phyloP scores from a whole-genome alignment of 2,888 invertebrate genomes.

The Rhagonycha fulva region DNA sequence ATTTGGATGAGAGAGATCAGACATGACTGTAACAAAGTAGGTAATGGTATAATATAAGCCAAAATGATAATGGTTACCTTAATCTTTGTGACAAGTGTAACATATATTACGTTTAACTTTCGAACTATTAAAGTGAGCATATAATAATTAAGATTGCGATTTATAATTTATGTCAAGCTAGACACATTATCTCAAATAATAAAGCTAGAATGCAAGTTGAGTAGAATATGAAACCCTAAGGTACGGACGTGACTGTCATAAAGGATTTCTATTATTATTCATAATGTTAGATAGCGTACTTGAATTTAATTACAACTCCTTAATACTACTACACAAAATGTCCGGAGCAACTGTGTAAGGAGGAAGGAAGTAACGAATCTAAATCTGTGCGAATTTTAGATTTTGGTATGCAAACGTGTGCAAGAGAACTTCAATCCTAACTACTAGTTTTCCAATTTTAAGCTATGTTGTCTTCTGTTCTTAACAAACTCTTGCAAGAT shows the following conservation, averaged over 20 bases:
- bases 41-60: neutral
- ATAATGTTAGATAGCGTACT: slow-evolving; percentile 44
- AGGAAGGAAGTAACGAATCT: slow-evolving; percentile 25
- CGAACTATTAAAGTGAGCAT: neutral
- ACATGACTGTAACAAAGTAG: neutral
- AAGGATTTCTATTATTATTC: slow-evolving; percentile 44
- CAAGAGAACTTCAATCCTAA: neutral
- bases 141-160: slow-evolving; percentile 21
- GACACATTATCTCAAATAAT: slow-evolving; percentile 39
- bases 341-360: slow-evolving; percentile 12
- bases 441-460: neutral
- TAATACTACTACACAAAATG: slow-evolving; percentile 29
- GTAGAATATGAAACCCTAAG: slow-evolving; percentile 40
- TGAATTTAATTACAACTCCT: slow-evolving; percentile 44
- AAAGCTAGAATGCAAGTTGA: slow-evolving; percentile 31
- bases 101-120: neutral
- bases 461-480: neutral
- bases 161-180: slow-evolving; percentile 35
- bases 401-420: slow-evolving; percentile 14
- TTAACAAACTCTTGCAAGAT: neutral
- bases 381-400: slow-evolving; percentile 22
- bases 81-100: neutral
- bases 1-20: neutral
- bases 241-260: slow-evolving; percentile 38
- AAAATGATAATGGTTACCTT: neutral